Base-by-base conservation (phyloP, 2,797 vertebrate species). In the Typhlichthys subterraneus region DNA sequence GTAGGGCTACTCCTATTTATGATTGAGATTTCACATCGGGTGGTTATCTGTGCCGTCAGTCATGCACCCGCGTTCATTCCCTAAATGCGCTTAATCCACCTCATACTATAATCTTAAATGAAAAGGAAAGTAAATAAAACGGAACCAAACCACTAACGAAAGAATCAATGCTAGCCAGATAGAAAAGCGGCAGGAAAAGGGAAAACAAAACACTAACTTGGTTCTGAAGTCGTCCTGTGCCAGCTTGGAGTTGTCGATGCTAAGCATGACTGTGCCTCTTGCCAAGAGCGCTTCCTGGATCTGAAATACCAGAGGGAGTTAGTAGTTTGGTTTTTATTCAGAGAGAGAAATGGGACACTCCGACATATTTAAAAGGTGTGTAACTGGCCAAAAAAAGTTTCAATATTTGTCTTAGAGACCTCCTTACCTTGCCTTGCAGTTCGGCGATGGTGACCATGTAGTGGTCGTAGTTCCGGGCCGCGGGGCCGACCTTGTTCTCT, bases 381-480 rank as follows among this genome's bases (percentile, higher is more conserved):
- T 53, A 23, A 17, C 11, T 3, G 23, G 14, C 14, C 12, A 17
- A 4, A n/a, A 38, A 38, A 17, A 19, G n/a, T n/a, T 0, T 6
- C n/a, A 12, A 4, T 19, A n/a, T n/a, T n/a, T 57, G 14, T 15
- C n/a, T 38, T 59, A 48, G 5, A 74, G 0, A 90, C 88, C 38
- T 57, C 1, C 7, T 23, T 89, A 96, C 95, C 95, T 94, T 91
- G 58, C 48, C 84, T 5, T 90, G 91, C 57, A 95, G 82, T 1
- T 94, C 93, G 5, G 85, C 80, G 0, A 96, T 94, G 9, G 86
- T 87, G 47, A 47, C 55, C 5, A 84, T 88, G 49, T 86, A 94
- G 3, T 76, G 69, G 42, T 75, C 83, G 81, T 93, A 93, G 85
- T 97, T 93, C 7, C 61, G 86, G 55, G 81, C 3, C 1, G 5